A percentile compares a stretch with the other conserved stretches of the same genome.
These are phyloP conservation scores for Strigamia transsilvanica DNA, from an alignment of 2,888 invertebrate species.

Conservation along the genomic window DNA sequence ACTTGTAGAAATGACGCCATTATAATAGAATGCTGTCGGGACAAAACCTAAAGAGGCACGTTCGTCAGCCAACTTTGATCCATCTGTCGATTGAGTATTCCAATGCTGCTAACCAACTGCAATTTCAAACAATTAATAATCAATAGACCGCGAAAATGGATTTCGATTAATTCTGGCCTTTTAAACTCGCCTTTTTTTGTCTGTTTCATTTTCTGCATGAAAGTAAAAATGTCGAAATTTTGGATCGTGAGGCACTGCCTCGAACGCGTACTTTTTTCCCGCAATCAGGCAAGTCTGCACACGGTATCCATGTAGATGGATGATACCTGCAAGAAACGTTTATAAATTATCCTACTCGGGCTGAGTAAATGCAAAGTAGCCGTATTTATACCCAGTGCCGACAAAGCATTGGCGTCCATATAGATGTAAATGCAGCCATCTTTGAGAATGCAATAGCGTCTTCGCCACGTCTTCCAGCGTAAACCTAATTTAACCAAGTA, in stretches of 20 bases:
- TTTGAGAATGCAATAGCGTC: constrained; percentile 91
- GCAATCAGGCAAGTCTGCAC: constrained; percentile 82
- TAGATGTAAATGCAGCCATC: constrained; percentile 95
- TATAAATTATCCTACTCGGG: neutral
- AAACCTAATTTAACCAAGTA: constrained; percentile 80
- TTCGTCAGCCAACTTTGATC: constrained; percentile 63
- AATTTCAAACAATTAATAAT: constrained; percentile 61
- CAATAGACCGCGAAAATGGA: neutral
- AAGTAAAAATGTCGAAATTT: constrained; percentile 89
- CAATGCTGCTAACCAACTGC: constrained; percentile 90
- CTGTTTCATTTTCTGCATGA: constrained; percentile 92
- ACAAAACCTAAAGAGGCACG: constrained; percentile 50
- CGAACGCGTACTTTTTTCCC: constrained; percentile 91
- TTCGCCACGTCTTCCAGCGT: constrained; percentile 83
- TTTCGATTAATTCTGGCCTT: too few species aligned
- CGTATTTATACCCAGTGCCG: constrained; percentile 79
- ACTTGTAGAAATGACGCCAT: constrained; percentile 37
- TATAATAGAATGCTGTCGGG: constrained; percentile 31
- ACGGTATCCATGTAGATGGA: constrained; percentile 91
- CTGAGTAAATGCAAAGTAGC: constrained; percentile 47
- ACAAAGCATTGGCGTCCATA: constrained; percentile 84
- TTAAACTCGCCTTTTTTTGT: constrained; percentile 83
- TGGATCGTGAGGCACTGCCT: constrained; percentile 86
- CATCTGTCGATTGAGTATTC: constrained; percentile 95
- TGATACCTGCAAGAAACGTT: constrained; percentile 73